Percentiles rank a stretch among this genome's conserved stretches.
Evolutionary conservation across 2,888 invertebrate species (phyloP).

Genomic region (Anagyrus pseudococci): DNA sequence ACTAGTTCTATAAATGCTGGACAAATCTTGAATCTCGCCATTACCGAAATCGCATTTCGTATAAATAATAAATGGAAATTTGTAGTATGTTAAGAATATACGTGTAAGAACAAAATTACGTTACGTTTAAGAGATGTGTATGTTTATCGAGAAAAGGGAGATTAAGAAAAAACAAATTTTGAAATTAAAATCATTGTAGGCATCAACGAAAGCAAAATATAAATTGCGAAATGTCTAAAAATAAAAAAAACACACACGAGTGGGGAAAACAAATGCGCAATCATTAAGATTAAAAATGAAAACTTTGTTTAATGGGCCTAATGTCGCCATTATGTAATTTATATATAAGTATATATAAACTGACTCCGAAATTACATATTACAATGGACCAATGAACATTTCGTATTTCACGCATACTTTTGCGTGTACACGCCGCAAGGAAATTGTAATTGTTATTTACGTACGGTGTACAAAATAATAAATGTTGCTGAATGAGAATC

Average conservation of each 20-base stretch:
- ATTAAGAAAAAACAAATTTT: no score
- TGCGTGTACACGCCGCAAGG: slow-evolving; percentile 13
- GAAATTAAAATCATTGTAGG: no score
- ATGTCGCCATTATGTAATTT: slow-evolving; percentile 14
- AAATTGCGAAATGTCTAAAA: no score
- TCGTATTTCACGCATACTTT: slow-evolving; percentile 25
- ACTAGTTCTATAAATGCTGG: no score
- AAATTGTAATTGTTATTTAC: slow-evolving; percentile 35
- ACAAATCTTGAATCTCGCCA: no score
- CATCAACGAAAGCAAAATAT: no score
- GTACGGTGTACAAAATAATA: slow-evolving; percentile 35
- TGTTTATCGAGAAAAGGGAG: no score
- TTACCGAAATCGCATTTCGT: no score
- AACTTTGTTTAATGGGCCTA: slow-evolving; percentile 18
- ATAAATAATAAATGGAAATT: no score
- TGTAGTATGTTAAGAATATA: no score
- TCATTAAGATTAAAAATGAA: background rate
- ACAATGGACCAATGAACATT: slow-evolving; percentile 35
- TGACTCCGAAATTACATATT: slow-evolving; percentile 22
- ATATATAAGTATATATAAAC: slow-evolving; percentile 6
- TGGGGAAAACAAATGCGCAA: slow-evolving; percentile 6
- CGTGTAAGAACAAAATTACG: no score
- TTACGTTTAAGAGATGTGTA: no score
- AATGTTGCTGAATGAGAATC: slow-evolving; percentile 32
- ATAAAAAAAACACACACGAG: slow-evolving; percentile 4